Evolutionary conservation across 2,797 vertebrate species (phyloP).

Genomic region (Lophotriccus pileatus): DNA sequence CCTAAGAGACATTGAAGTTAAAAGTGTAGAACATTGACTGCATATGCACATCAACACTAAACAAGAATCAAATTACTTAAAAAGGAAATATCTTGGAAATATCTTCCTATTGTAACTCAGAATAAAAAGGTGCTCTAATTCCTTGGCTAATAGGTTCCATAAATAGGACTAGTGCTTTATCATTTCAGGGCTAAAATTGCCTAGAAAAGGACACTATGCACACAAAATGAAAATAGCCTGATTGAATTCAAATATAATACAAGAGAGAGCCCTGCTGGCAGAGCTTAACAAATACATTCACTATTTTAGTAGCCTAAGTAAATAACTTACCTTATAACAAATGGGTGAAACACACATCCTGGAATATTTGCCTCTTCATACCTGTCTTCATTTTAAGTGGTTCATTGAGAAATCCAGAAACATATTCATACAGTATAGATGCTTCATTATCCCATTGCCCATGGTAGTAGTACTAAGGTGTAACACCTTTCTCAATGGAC

Average conservation of each 20-base stretch:
- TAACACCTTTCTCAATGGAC: not conserved
- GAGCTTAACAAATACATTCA: constrained; percentile 48
- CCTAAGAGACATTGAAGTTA: not conserved
- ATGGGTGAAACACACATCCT: not conserved
- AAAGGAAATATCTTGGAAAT: not conserved
- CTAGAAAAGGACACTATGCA: not conserved
- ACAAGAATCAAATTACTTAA: not conserved
- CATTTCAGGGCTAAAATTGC: constrained; percentile 9
- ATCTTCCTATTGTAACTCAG: not conserved
- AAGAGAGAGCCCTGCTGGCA: constrained; percentile 75
- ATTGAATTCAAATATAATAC: constrained; percentile 57
- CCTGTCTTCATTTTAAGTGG: not conserved
- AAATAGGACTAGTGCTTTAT: not conserved
- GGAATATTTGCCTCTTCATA: not conserved
- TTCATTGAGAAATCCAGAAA: not conserved
- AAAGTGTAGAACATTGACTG: not conserved
- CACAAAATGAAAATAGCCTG: not conserved
- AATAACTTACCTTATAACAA: constrained; percentile 1
- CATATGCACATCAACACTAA: not conserved
- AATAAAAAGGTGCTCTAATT: not conserved
- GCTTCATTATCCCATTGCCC: not conserved
- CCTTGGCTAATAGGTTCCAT: not conserved
- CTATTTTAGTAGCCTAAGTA: not conserved
- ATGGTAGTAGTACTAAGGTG: not conserved
- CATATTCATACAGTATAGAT: not conserved